A percentile compares a stretch with the other conserved stretches of the same genome.
Evolutionary conservation across 1,140 invertebrate species (phyloP).

Genomic region (Tetramorium alpestre): DNA sequence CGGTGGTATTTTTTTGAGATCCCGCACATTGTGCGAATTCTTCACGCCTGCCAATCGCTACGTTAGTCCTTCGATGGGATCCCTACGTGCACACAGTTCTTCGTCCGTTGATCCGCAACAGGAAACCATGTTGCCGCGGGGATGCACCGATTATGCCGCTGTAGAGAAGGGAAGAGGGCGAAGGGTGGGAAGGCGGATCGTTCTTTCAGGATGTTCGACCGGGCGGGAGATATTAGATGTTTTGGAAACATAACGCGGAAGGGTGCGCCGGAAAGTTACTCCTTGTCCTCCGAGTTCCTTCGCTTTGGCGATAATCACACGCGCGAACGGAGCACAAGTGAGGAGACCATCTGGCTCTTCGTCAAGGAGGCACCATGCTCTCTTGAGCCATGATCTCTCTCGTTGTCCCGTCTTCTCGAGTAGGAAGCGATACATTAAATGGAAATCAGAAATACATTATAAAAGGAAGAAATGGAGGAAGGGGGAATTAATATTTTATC

Average conservation of each 20-base stretch:
- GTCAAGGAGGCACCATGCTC: slow-evolving; percentile 59
- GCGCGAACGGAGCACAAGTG: slow-evolving; percentile 63
- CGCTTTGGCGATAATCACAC: slow-evolving; percentile 47
- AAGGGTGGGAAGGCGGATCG: slow-evolving; percentile 41
- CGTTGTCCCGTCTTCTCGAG: neutral
- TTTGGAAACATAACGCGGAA: slow-evolving; percentile 75
- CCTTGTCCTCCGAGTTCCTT: slow-evolving; percentile 31
- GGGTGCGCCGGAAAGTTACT: slow-evolving; percentile 70
- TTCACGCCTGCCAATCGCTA: slow-evolving; percentile 82
- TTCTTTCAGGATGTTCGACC: slow-evolving; percentile 76
- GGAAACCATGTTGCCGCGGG: slow-evolving; percentile 73
- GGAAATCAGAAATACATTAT: slow-evolving; percentile 24
- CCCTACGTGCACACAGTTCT: neutral
- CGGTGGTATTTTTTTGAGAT: slow-evolving; percentile 78
- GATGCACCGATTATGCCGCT: slow-evolving; percentile 64
- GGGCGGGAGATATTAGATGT: slow-evolving; percentile 79
- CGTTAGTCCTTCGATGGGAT: slow-evolving; percentile 22
- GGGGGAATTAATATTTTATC: neutral
- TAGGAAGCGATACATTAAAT: slow-evolving; percentile 24
- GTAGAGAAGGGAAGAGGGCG: neutral
- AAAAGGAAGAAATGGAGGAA: neutral
- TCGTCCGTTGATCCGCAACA: slow-evolving; percentile 34
- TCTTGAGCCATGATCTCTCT: slow-evolving; percentile 42
- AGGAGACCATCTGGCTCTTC: slow-evolving; percentile 66
- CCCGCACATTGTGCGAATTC: slow-evolving; percentile 80